Evolutionary conservation across 2,113 vertebrate genomes (phyloP).

Genomic region (Rhinolophus sinicus): DNA sequence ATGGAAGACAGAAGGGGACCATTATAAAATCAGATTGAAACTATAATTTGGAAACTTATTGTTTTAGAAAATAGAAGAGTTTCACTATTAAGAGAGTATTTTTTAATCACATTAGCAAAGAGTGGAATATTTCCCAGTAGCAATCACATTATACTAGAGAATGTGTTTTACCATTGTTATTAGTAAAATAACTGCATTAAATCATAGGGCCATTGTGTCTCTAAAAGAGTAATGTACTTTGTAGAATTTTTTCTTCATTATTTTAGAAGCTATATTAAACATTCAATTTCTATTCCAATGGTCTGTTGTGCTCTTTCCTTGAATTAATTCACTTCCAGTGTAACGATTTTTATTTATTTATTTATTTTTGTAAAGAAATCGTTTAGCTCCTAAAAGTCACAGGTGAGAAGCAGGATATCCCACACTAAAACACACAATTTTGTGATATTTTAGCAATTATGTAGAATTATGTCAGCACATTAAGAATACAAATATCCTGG

Average conservation of each 20-base stretch:
- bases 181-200: neutral
- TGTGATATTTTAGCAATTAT: neutral
- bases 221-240: neutral
- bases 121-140: neutral
- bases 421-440: neutral
- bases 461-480: neutral
- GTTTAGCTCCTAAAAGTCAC: neutral
- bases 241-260: neutral
- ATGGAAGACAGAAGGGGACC: neutral
- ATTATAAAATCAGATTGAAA: neutral
- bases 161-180: neutral
- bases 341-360: neutral
- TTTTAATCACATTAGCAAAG: neutral
- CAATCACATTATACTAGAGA: neutral
- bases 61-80: neutral
- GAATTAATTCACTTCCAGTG: neutral
- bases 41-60: slow-evolving; percentile 17
- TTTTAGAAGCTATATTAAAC: slow-evolving; percentile 30
- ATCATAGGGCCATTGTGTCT: neutral
- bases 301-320: neutral
- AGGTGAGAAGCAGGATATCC: neutral
- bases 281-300: neutral
- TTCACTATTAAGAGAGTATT: neutral
- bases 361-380: neutral
- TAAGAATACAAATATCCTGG: neutral